Base-by-base conservation (phyloP, 2,888 invertebrate species). In the Gortyna flavago region DNA sequence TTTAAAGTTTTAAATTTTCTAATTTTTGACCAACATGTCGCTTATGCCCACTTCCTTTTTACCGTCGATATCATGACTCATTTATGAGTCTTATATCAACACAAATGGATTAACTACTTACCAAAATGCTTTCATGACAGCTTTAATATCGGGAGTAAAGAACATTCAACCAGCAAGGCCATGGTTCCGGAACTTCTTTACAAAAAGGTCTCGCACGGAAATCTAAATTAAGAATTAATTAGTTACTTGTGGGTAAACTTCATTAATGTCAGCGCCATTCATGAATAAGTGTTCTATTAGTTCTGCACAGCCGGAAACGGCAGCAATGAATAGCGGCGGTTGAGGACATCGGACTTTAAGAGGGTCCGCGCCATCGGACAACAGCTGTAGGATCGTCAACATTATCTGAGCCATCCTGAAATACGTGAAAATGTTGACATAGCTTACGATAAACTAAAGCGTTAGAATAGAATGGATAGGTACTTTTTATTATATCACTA, bases 341-440 rank as follows among this genome's bases (percentile, higher is more conserved):
- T 94, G 94, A 4, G 96, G 96, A 90, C 93, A 95, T 35, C 85
- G 86, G 16, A 94, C 93, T 29, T 92, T 87, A 16, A 87, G 89
- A 0, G 95, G 95, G 79, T 94, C 89, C 0, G 96, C 96, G 18
- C 96, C 96, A 70, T 94, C 91, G 1, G 85, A 74, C 62, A 96
- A 83, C 51, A 96, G 83, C 80, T 94, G 93, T 1, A 89, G 67
- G 72, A 96, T 94, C 0, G 94, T 94, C 29, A 81, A 51, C 90
- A 92, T 91, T 59, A 92, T 93, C 51, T 79, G 85, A 57, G 93
- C 89, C 78, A 93, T 85, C 83, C 97, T 97, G 79, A 89, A 90
- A 83, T 32, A 57, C 5, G 16, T 0, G 8, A 48, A 51, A 25
- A 16, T 48, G 18, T 48, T 48, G 51, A 54, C 32, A 25, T 9